Evolutionary conservation across 2,888 invertebrate genomes (phyloP).

Genomic region (Glaucopsyche alexis): DNA sequence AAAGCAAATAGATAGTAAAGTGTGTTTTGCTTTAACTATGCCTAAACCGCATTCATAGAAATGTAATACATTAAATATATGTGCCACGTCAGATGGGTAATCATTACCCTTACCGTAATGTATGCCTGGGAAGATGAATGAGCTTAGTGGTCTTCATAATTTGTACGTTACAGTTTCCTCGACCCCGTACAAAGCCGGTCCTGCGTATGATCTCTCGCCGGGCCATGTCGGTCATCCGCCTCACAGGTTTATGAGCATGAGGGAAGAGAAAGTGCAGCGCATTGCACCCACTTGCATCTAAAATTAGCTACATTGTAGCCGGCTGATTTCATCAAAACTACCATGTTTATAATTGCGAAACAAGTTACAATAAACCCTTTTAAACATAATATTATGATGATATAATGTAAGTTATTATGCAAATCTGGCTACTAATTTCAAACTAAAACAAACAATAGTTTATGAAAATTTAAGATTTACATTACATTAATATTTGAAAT

Average conservation of each 20-base stretch:
- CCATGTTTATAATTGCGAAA: not conserved
- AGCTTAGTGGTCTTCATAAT: no score
- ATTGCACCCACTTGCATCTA: constrained; percentile 3
- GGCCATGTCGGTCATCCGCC: not conserved
- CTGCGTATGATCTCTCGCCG: not conserved
- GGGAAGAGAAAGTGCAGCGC: not conserved
- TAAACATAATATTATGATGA: not conserved
- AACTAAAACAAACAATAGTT: no score
- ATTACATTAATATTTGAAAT: not conserved
- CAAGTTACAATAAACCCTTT: not conserved
- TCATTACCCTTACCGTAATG: no score
- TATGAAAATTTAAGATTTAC: not conserved
- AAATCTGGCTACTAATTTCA: no score
- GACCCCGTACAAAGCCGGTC: not conserved
- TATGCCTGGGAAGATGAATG: no score
- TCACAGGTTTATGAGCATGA: not conserved
- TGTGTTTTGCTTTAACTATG: not conserved
- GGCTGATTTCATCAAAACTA: not conserved
- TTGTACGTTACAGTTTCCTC: not conserved
- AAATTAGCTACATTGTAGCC: not conserved
- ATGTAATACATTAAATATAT: no score
- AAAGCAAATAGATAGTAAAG: not conserved
- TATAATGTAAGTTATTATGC: no score
- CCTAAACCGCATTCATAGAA: no score
- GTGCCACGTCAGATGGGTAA: no score